phyloP scores from a whole-genome alignment of 2,797 vertebrate species.

The Mastacembelus armatus region DNA sequence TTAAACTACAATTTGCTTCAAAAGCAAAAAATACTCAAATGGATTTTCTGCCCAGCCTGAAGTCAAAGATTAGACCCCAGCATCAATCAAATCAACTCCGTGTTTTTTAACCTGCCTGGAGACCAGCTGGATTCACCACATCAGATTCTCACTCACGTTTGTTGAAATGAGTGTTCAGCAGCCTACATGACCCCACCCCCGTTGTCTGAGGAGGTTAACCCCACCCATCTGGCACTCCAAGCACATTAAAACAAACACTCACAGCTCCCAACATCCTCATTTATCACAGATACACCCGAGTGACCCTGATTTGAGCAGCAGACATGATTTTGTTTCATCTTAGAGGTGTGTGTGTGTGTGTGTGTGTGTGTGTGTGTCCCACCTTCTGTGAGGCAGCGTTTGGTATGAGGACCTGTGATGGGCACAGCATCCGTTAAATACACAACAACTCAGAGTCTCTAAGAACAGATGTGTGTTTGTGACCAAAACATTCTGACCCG shows the following conservation, averaged over 20 bases:
- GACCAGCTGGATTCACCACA: neutral
- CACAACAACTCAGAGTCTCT: neutral
- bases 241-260: conserved; percentile 23
- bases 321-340: neutral
- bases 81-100: neutral
- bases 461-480: no score
- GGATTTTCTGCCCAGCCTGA: neutral
- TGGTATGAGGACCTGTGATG: conserved; percentile 51
- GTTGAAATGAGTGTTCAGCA: no score
- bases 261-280: neutral
- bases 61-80: neutral
- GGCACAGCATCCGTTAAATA: conserved; percentile 33
- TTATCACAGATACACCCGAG: neutral
- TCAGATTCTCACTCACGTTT: neutral
- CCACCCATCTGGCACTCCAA: neutral
- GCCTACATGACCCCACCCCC: no score
- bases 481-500: no score
- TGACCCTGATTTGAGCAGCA: neutral
- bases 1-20: no score
- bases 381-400: conserved; percentile 61
- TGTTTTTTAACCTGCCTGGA: neutral
- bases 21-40: no score
- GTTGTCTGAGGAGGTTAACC: neutral
- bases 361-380: conserved; percentile 3
- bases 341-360: neutral